Evolutionary conservation across 2,888 invertebrate genomes (phyloP).

Genomic region (Macaria liturata): DNA sequence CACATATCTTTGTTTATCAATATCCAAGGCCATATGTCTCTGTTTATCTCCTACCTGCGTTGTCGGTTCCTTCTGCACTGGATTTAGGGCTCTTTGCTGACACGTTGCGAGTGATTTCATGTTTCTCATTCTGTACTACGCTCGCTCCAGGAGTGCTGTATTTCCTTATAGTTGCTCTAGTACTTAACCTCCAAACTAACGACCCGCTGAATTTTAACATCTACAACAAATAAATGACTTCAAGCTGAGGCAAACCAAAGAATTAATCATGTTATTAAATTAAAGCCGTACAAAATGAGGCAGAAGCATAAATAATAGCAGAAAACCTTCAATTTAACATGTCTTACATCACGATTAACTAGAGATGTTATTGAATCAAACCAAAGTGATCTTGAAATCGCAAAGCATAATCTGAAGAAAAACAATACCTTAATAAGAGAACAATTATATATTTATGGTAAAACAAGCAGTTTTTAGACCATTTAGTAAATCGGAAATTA

Average conservation of each 20-base stretch:
- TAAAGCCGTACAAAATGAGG: neutral
- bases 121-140: conserved; percentile 87
- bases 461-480: conserved; percentile 39
- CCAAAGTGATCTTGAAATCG: neutral
- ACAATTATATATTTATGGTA: conserved; percentile 3
- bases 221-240: conserved; percentile 49
- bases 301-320: conserved; percentile 4
- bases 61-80: conserved; percentile 42
- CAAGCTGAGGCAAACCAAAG: conserved; percentile 9
- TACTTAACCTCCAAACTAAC: conserved; percentile 80
- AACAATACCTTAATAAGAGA: conserved; percentile 17
- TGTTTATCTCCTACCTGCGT: conserved; percentile 42
- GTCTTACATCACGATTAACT: conserved; percentile 70
- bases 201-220: conserved; percentile 78
- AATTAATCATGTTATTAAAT: neutral
- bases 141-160: conserved; percentile 89
- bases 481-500: conserved; percentile 51
- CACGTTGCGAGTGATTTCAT: conserved; percentile 50
- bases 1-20: neutral
- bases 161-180: conserved; percentile 59
- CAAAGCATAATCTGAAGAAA: conserved; percentile 2
- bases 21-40: conserved; percentile 6
- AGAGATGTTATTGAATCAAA: neutral
- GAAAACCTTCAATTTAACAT: conserved; percentile 37
- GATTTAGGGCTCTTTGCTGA: conserved; percentile 44